phyloP scores from a whole-genome alignment of 2,113 vertebrate species.

The Athene noctua region DNA sequence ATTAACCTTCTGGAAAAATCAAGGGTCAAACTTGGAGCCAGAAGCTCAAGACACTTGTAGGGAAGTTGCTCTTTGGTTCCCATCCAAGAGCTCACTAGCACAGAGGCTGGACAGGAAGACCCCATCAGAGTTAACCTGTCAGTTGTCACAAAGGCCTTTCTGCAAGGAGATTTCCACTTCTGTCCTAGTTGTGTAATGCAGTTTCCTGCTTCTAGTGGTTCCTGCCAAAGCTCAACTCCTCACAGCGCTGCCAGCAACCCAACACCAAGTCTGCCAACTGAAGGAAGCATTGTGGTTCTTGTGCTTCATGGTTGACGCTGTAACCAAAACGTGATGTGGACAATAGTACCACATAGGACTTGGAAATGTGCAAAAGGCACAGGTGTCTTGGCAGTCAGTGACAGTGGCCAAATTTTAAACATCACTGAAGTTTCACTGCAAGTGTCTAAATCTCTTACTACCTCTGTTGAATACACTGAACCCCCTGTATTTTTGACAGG shows the following conservation, averaged over 20 bases:
- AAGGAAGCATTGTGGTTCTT: neutral
- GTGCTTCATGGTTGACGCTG: neutral
- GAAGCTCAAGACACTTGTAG: neutral
- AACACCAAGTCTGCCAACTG: neutral
- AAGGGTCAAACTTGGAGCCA: neutral
- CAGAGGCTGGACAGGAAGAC: neutral
- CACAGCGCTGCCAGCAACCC: neutral
- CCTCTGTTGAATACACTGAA: neutral
- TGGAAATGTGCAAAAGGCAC: neutral
- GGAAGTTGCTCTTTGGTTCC: neutral
- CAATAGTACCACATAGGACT: neutral
- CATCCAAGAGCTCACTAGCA: neutral
- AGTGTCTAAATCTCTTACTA: neutral
- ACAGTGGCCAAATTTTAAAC: neutral
- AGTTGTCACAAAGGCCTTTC: neutral
- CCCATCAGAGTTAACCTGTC: fast-evolving
- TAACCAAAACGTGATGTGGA: neutral
- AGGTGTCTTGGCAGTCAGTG: neutral
- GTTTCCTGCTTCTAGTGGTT: neutral
- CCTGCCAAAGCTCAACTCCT: neutral
- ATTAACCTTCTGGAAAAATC: neutral
- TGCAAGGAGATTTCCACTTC: neutral
- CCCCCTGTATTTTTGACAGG: neutral
- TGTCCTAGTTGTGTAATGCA: neutral
- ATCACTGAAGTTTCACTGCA: neutral